A percentile compares a stretch with the other conserved stretches of the same genome.
Evolutionary conservation across 2,113 vertebrate genomes (phyloP).

Genomic region (Probosciger aterrimus): DNA sequence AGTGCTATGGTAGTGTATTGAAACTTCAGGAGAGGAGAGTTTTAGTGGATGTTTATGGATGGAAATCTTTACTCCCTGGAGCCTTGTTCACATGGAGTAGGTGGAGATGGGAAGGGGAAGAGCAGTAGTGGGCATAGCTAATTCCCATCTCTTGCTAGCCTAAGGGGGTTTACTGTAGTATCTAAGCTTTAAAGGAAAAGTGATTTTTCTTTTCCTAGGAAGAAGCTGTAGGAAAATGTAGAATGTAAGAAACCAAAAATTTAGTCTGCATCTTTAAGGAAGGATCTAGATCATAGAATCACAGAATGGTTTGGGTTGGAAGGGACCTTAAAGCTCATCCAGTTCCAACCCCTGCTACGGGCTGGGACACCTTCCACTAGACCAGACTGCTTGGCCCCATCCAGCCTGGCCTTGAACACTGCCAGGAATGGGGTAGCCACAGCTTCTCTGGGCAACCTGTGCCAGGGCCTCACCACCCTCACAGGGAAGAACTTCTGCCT

Average conservation of each 20-base stretch:
- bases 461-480: not conserved
- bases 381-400: not conserved
- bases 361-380: not conserved
- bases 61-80: not conserved
- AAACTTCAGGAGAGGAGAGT: not conserved
- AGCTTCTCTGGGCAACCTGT: not conserved
- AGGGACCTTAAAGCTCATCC: not conserved
- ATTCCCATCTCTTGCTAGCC: not conserved
- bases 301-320: not conserved
- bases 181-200: not conserved
- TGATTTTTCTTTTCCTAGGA: not conserved
- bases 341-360: not conserved
- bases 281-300: not conserved
- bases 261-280: not conserved
- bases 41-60: not conserved
- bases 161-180: too few species aligned
- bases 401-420: not conserved
- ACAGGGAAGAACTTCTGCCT: not conserved
- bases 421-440: not conserved
- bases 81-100: too few species aligned
- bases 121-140: not conserved
- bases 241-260: not conserved
- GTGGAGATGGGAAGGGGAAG: not conserved
- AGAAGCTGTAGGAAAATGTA: not conserved
- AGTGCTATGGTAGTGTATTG: too few species aligned